Evolutionary conservation across 2,797 vertebrate genomes (phyloP).

Genomic region (Manis pentadactyla): DNA sequence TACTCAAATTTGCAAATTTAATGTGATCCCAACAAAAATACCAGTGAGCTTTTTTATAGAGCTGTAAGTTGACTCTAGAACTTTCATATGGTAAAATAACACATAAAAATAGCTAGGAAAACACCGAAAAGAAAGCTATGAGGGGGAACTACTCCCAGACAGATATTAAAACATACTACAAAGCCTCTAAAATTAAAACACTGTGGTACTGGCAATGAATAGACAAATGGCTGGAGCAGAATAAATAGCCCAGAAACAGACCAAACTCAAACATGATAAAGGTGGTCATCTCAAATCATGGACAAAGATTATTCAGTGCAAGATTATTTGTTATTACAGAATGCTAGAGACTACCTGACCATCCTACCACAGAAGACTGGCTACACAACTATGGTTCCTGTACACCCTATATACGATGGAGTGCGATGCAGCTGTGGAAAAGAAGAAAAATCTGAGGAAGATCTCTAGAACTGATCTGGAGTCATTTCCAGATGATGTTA

Average conservation of each 20-base stretch:
- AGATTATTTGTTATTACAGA: not conserved
- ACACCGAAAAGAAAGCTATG: not conserved
- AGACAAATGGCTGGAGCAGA: not conserved
- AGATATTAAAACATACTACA: slow-evolving; percentile 3
- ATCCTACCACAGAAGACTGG: not conserved
- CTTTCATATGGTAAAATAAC: not conserved
- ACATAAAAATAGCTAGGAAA: not conserved
- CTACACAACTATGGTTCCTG: not conserved
- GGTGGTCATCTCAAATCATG: not conserved
- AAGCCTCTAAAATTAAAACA: slow-evolving; percentile 17
- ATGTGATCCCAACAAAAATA: slow-evolving; percentile 48
- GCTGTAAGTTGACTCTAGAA: not conserved
- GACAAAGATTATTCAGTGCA: not conserved
- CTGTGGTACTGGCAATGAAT: not conserved
- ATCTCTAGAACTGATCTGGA: not conserved
- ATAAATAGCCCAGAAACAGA: not conserved
- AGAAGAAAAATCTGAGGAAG: not conserved
- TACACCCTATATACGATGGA: not conserved
- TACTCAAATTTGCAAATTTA: slow-evolving; percentile 52
- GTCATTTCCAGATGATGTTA: not conserved
- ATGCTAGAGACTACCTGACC: not conserved
- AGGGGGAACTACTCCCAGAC: not conserved
- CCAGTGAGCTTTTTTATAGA: not conserved
- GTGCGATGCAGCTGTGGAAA: not conserved
- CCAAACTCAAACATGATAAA: not conserved